Conservation (phyloP, 2,888 invertebrate genomes). For the Stenoptilia bipunctidactyla region DNA sequence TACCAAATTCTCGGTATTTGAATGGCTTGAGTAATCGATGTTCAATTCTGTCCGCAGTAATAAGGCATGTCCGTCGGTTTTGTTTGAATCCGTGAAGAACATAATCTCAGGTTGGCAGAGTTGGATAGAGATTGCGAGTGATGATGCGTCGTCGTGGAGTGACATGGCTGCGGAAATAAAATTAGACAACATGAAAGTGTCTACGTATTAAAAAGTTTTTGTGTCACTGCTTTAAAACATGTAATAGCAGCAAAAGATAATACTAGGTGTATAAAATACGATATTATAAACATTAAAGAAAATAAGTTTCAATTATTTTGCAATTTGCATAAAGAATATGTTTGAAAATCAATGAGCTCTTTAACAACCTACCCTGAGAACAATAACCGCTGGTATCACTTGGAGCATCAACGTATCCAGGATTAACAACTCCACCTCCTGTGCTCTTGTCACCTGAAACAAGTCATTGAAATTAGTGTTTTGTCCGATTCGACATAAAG, state of each 20-base stretch:
- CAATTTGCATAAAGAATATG: too few relatives aligned
- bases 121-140: slow-evolving; percentile 78
- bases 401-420: slow-evolving; percentile 77
- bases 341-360: too few relatives aligned
- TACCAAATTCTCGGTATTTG: slow-evolving; percentile 74
- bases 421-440: slow-evolving; percentile 79
- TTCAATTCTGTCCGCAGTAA: slow-evolving; percentile 78
- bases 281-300: too few relatives aligned
- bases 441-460: slow-evolving; percentile 63
- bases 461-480: too few relatives aligned
- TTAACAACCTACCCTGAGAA: neutral
- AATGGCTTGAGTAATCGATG: slow-evolving; percentile 78
- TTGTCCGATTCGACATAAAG: too few relatives aligned
- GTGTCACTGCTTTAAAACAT: neutral
- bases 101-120: slow-evolving; percentile 84
- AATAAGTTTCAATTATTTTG: too few relatives aligned
- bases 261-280: too few relatives aligned
- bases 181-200: neutral
- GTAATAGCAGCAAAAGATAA: too few relatives aligned
- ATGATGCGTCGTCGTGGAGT: slow-evolving; percentile 58
- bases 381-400: slow-evolving; percentile 61
- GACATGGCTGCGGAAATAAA: slow-evolving; percentile 46
- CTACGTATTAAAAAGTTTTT: neutral
- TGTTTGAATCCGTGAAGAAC: slow-evolving; percentile 77
- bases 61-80: slow-evolving; percentile 73